phyloP scores from a whole-genome alignment of 2,797 vertebrate genomes.

The Chaenodraco wilsoni region DNA sequence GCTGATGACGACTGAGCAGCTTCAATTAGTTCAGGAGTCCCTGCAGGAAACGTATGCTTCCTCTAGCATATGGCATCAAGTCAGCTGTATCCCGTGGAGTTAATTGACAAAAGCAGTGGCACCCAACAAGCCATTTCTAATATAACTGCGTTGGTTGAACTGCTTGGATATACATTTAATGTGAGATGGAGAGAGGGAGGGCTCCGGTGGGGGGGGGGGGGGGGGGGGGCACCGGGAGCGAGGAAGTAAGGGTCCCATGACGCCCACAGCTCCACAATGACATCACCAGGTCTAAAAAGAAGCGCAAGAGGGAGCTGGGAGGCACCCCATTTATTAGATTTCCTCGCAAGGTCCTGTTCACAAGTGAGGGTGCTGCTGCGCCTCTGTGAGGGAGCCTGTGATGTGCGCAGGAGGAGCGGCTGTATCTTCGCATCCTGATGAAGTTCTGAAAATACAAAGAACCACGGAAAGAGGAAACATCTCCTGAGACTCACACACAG shows the following conservation, averaged over 20 bases:
- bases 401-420: constrained; percentile 52
- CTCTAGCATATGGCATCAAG: constrained; percentile 16
- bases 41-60: constrained; percentile 17
- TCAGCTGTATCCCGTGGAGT: constrained; percentile 44
- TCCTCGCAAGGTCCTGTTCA: constrained; percentile 63
- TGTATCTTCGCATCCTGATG: constrained; percentile 34
- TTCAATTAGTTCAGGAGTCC: not conserved
- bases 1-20: constrained; percentile 13
- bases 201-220: not conserved
- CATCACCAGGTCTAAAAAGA: constrained; percentile 78
- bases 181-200: not conserved
- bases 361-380: constrained; percentile 64
- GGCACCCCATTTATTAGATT: constrained; percentile 71
- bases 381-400: constrained; percentile 48
- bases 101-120: constrained; percentile 44
- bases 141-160: constrained; percentile 42
- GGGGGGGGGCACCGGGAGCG: constrained; percentile 17
- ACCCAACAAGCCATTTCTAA: constrained; percentile 50
- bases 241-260: constrained; percentile 73
- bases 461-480: constrained; percentile 17
- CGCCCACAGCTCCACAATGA: constrained; percentile 75
- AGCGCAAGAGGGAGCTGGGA: constrained; percentile 73
- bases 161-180: constrained; percentile 42
- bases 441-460: constrained; percentile 46
- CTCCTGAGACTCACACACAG: constrained; percentile 19